Conservation (phyloP, 2,888 invertebrate genomes). For the Baccha elongata region DNA sequence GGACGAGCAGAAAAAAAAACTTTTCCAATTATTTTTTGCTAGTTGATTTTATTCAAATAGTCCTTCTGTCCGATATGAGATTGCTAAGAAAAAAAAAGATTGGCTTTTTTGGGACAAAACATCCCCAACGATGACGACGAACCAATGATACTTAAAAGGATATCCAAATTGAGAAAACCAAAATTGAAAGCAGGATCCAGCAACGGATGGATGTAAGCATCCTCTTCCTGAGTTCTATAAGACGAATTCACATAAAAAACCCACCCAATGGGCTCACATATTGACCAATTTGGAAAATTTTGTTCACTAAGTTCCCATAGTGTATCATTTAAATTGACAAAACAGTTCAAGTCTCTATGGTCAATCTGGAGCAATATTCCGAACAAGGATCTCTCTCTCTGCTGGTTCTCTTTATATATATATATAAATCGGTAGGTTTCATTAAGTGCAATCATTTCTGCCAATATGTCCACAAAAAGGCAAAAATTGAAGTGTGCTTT, state of each 20-base stretch:
- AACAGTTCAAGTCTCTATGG: constrained; percentile 44
- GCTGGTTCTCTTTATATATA: background rate
- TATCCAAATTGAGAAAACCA: constrained; percentile 29
- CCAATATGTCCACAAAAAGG: constrained; percentile 8
- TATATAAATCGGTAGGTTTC: constrained; percentile 9
- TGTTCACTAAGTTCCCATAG: constrained; percentile 22
- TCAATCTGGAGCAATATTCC: constrained; percentile 40
- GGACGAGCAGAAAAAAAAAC: constrained; percentile 40
- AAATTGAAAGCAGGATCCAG: constrained; percentile 27
- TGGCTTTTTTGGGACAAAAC: constrained; percentile 30
- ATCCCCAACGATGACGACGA: constrained; percentile 26
- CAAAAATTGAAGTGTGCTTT: constrained; percentile 2
- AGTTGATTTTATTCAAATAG: constrained; percentile 65
- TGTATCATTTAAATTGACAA: constrained; percentile 58
- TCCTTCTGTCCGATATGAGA: constrained; percentile 39
- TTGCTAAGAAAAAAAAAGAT: constrained; percentile 34
- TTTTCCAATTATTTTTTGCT: constrained; percentile 63
- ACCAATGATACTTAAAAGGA: constrained; percentile 2
- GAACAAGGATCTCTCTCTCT: constrained; percentile 15
- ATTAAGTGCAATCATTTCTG: constrained; percentile 47
- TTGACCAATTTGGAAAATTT: constrained; percentile 22
- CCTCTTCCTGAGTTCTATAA: constrained; percentile 14
- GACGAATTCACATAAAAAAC: background rate
- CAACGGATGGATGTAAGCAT: constrained; percentile 20
- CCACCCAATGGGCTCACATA: background rate